These are phyloP conservation scores for Nyleta sp. DNA, from an alignment of 2,888 invertebrate species.

Conservation along the genomic window DNA sequence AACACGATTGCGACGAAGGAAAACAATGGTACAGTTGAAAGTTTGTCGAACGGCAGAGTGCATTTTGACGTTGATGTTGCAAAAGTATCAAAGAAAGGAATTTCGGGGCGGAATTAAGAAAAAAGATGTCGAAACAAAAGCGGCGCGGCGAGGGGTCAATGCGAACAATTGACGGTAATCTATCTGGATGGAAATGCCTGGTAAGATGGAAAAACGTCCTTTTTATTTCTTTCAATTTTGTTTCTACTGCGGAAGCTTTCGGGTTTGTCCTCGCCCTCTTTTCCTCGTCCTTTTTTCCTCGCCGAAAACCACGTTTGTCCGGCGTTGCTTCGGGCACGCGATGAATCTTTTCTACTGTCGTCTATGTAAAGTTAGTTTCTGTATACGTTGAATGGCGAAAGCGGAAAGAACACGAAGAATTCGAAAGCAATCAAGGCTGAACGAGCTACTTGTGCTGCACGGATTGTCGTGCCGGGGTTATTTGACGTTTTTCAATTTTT, in stretches of 20 bases:
- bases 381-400: slow-evolving; percentile 48
- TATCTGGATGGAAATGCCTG: slow-evolving; percentile 64
- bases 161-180: slow-evolving; percentile 64
- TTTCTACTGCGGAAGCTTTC: slow-evolving; percentile 58
- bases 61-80: slow-evolving; percentile 54
- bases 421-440: slow-evolving; percentile 64
- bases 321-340: slow-evolving; percentile 55
- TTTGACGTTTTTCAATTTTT: slow-evolving; percentile 44
- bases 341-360: slow-evolving; percentile 59
- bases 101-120: slow-evolving; percentile 50
- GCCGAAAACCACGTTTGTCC: slow-evolving; percentile 59
- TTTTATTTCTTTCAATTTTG: slow-evolving; percentile 64
- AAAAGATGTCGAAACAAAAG: slow-evolving; percentile 60
- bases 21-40: slow-evolving; percentile 48
- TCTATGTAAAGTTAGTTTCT: slow-evolving; percentile 64
- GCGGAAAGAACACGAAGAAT: slow-evolving; percentile 56
- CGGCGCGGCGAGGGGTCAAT: slow-evolving; percentile 48
- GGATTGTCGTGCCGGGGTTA: slow-evolving; percentile 44
- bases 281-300: slow-evolving; percentile 21
- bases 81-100: slow-evolving; percentile 47
- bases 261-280: slow-evolving; percentile 25
- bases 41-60: slow-evolving; percentile 53
- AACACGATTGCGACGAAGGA: slow-evolving; percentile 26
- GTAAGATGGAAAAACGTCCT: slow-evolving; percentile 61
- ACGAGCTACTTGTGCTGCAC: slow-evolving; percentile 47